Percentiles rank a stretch among this genome's conserved stretches.
phyloP scores from a whole-genome alignment of 1,140 invertebrate species.

The Phenacoccus solenopsis region DNA sequence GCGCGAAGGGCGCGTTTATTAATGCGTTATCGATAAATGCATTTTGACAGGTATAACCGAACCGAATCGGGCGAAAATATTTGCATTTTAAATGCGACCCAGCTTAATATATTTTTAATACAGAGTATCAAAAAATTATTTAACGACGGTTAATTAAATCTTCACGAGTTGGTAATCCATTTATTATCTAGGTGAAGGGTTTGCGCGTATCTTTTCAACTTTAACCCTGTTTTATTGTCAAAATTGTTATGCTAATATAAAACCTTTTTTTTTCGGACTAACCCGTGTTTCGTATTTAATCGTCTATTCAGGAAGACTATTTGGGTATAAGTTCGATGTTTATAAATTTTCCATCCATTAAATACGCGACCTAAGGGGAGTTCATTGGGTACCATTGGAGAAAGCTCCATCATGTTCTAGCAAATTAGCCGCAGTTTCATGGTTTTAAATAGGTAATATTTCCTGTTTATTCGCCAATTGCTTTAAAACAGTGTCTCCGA shows the following conservation, averaged over 20 bases:
- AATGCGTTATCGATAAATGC: not conserved
- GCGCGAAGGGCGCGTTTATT: not conserved
- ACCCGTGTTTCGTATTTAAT: not conserved
- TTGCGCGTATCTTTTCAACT: not conserved
- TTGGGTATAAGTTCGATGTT: not conserved
- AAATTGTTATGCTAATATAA: not conserved
- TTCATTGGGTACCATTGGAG: too few relatives aligned
- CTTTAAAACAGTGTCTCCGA: too few relatives aligned
- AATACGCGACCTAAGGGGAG: too few relatives aligned
- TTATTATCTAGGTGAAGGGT: not conserved
- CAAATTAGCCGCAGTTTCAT: too few relatives aligned
- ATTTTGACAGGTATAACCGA: conserved; percentile 1
- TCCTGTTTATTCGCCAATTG: too few relatives aligned
- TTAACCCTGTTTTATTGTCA: not conserved
- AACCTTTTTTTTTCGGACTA: not conserved
- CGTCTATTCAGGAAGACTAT: not conserved
- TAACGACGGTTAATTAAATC: not conserved
- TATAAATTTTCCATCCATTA: too few relatives aligned
- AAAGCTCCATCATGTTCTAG: too few relatives aligned
- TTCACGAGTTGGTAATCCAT: not conserved
- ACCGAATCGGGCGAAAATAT: not conserved
- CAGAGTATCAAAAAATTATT: not conserved
- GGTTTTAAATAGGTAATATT: too few relatives aligned
- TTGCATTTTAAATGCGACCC: not conserved
- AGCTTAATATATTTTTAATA: not conserved